These are phyloP conservation scores for Parasteatoda tepidariorum DNA, from an alignment of 1,140 invertebrate genomes.

Conservation along the genomic window DNA sequence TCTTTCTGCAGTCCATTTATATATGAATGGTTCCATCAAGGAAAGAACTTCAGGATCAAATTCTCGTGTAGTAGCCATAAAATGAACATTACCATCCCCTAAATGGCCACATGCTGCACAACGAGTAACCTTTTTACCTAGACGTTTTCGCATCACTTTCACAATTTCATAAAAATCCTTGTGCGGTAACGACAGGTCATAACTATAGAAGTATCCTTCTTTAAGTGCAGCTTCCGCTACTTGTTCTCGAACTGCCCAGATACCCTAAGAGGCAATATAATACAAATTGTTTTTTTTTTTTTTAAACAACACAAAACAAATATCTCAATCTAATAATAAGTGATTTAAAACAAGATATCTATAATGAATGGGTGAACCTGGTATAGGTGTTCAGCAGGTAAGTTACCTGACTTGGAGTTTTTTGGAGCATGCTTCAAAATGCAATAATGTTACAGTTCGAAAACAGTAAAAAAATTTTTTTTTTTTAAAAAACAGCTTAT, in stretches of 20 bases:
- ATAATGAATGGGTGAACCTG: no score
- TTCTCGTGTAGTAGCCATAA: constrained; percentile 82
- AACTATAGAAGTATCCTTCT: constrained; percentile 94
- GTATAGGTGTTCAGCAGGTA: no score
- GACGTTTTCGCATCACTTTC: constrained; percentile 68
- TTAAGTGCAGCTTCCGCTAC: constrained; percentile 83
- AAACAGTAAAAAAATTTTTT: no score
- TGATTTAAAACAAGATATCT: no score
- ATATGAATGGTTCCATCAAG: constrained; percentile 89
- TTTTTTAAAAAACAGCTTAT: no score
- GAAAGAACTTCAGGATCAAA: constrained; percentile 78
- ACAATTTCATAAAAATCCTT: constrained; percentile 86
- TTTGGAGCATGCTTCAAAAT: no score
- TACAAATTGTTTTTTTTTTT: no score
- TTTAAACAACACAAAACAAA: no score
- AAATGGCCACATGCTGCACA: constrained; percentile 93
- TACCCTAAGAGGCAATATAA: no score
- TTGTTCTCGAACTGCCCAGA: constrained; percentile 76
- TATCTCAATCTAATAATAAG: no score
- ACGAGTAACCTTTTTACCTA: constrained; percentile 73
- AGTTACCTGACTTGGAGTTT: no score
- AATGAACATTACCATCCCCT: constrained; percentile 92
- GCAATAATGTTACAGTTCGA: no score
- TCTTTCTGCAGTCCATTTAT: constrained; percentile 83
- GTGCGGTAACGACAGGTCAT: constrained; percentile 93